Conservation (phyloP, 2,113 vertebrate species). For the Strix aluco region DNA sequence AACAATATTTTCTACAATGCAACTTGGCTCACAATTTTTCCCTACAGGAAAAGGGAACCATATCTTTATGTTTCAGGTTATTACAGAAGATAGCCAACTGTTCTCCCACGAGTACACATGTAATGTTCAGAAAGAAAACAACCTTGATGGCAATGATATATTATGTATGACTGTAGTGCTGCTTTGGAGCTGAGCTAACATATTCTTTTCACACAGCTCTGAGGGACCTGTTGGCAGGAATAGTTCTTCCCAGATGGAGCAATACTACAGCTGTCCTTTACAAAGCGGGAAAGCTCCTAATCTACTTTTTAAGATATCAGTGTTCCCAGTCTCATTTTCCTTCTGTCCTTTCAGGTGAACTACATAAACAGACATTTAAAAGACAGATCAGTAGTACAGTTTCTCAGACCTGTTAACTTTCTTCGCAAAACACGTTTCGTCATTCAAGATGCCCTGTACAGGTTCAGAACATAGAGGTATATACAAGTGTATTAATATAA, state of each 20-base stretch:
- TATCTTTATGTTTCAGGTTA: not conserved
- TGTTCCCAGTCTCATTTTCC: not conserved
- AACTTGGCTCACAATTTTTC: not conserved
- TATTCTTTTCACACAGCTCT: not conserved
- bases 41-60: not conserved
- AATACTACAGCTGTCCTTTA: not conserved
- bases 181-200: not conserved
- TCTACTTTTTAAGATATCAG: not conserved
- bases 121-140: not conserved
- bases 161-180: not conserved
- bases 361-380: not conserved
- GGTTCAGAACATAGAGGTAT: not conserved
- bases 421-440: not conserved
- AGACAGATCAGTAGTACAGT: not conserved
- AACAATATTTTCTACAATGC: not conserved
- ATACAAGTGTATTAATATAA: not conserved
- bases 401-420: not conserved
- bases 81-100: not conserved
- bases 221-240: not conserved
- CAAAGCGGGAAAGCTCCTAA: not conserved
- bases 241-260: not conserved
- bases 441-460: not conserved
- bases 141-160: not conserved
- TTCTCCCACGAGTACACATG: not conserved
- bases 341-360: not conserved